A percentile compares a stretch with the other conserved stretches of the same genome.
These are phyloP conservation scores for Hoplostethus mediterraneus DNA, from an alignment of 2,797 vertebrate species.

Conservation along the genomic window DNA sequence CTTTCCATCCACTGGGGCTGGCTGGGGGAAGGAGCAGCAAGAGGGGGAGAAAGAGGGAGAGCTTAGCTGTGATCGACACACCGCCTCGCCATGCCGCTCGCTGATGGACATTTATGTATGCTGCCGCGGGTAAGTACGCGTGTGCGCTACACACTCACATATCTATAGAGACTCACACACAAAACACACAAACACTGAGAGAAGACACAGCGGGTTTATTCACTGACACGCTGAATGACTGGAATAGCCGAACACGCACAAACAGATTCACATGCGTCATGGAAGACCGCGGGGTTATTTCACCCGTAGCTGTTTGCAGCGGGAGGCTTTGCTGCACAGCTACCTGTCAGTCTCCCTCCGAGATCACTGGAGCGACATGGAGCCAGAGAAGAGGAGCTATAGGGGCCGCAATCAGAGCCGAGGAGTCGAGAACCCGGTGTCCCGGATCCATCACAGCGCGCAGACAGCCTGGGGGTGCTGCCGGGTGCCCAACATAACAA, in stretches of 20 bases:
- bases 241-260: slow-evolving; percentile 21
- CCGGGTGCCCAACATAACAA: slow-evolving; percentile 56
- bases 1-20: slow-evolving; percentile 59
- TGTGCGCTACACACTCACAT: neutral
- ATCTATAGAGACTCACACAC: slow-evolving; percentile 8
- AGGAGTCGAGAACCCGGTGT: slow-evolving; percentile 33
- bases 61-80: slow-evolving; percentile 72
- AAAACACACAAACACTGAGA: neutral
- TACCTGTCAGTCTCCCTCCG: slow-evolving; percentile 72
- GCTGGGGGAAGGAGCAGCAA: slow-evolving; percentile 38
- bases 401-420: slow-evolving; percentile 48
- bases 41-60: slow-evolving; percentile 46
- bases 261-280: neutral
- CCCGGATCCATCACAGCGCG: slow-evolving; percentile 55
- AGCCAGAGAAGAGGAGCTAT: slow-evolving; percentile 50
- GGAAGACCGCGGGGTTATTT: slow-evolving; percentile 33
- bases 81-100: slow-evolving; percentile 44
- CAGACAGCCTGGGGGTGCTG: slow-evolving; percentile 45
- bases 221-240: slow-evolving; percentile 42
- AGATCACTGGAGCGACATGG: slow-evolving; percentile 41
- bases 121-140: slow-evolving; percentile 45
- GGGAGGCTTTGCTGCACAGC: slow-evolving; percentile 48
- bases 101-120: slow-evolving; percentile 79
- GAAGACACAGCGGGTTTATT: slow-evolving; percentile 39
- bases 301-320: slow-evolving; percentile 43